These are phyloP conservation scores for Leptinotarsa peninsularis DNA, from an alignment of 2,888 invertebrate genomes.

Conservation along the genomic window DNA sequence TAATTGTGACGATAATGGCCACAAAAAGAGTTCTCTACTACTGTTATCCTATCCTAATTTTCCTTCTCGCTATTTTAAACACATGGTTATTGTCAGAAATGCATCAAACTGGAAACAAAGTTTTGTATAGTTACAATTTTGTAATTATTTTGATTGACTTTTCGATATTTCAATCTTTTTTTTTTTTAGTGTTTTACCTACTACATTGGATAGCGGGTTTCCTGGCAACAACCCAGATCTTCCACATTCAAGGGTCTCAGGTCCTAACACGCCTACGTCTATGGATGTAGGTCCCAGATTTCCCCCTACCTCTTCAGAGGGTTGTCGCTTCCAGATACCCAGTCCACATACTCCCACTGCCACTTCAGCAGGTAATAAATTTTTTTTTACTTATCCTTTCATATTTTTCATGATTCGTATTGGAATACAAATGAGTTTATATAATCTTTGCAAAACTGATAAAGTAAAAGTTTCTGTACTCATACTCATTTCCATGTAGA, in stretches of 20 bases:
- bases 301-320: conserved; percentile 65
- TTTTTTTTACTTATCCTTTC: conserved; percentile 14
- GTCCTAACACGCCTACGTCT: conserved; percentile 70
- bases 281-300: conserved; percentile 65
- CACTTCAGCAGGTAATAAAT: conserved; percentile 51
- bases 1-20: no score
- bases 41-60: no score
- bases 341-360: conserved; percentile 67
- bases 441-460: no score
- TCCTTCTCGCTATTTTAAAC: no score
- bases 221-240: conserved; percentile 62
- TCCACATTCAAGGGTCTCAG: conserved; percentile 64
- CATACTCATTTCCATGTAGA: no score
- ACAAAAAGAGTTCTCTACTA: no score
- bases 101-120: no score
- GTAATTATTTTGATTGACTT: no score
- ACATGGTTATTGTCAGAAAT: no score
- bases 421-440: no score
- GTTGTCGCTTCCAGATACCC: conserved; percentile 68
- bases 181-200: conserved; percentile 59
- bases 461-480: no score
- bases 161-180: not conserved
- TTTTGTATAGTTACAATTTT: no score
- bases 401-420: not conserved
- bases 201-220: conserved; percentile 65